Base-by-base conservation (phyloP, 1,140 invertebrate species). In the Caenorhabditis brenneri region DNA sequence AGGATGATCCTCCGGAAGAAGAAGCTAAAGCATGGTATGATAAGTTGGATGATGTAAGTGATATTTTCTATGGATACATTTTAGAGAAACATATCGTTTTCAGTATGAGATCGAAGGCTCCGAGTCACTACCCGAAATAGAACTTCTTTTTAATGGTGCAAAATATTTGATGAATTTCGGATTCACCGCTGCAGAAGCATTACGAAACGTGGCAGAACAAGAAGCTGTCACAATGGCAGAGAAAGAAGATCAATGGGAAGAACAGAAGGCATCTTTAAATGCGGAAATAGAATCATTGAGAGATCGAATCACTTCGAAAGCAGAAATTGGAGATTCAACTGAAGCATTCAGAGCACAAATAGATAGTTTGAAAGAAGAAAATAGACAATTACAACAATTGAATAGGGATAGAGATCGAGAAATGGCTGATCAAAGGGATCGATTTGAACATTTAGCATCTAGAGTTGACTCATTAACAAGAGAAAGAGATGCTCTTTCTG, bases 291-390 rank as follows among this genome's bases (percentile, higher is more conserved):
- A 80, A 22, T 9, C 51, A 53, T 39, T 80, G 16, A 60, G 88
- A 33, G 89, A 90, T 22, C 55, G 86, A 55, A 89, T 87, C 19
- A 90, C 88, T 15, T 82, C 60, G 22, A 79, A 81, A 84, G 89
- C 88, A 0, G 88, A 85, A 39, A 55, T 85, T 15, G 80, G 83
- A 36, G 84, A 85, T 22, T 82, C 83, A 27, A 89, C 88, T 79
- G 88, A 91, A 84, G 88, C 89, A 10, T 91, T 90, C 49, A 83
- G 89, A 29, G 88, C 85, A n/a, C 90, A 90, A 69, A 90, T 91
- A 55, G 88, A 91, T 58, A 89, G 86, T 80, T 81, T 90, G 55
- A 88, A 89, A 33, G 87, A 88, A 15, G 89, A 90, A 80, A 90
- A 91, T 49, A 51, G 86, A 22, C 84, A 88, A 24, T 48, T 90